Conservation (phyloP, 2,797 vertebrate genomes). For the Hippocampus kuda region DNA sequence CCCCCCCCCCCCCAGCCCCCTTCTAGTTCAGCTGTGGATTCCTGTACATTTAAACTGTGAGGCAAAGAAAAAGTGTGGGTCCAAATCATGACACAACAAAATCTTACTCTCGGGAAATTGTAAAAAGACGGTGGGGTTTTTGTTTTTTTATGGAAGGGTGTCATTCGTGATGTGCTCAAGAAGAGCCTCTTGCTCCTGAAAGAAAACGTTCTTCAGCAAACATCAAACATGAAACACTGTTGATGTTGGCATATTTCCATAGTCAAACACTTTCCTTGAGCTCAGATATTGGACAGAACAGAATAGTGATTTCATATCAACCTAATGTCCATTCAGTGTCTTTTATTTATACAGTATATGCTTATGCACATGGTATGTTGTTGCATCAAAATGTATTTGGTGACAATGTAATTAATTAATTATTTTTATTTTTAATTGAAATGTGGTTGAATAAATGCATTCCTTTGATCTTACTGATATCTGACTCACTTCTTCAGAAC, state of each 20-base stretch:
- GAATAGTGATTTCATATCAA: neutral
- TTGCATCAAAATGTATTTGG: neutral
- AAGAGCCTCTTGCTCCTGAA: neutral
- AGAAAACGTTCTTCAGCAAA: neutral
- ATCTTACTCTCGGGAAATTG: neutral
- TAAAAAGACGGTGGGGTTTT: too few species aligned
- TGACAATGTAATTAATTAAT: neutral
- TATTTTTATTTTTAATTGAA: neutral
- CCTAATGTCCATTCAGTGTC: neutral
- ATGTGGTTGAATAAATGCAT: constrained; percentile 2
- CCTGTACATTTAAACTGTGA: neutral
- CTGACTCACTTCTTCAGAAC: neutral
- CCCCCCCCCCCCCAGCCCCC: too few species aligned
- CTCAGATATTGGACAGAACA: neutral
- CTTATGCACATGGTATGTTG: neutral
- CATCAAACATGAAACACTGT: neutral
- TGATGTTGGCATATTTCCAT: neutral
- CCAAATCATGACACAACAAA: neutral
- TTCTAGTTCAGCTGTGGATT: neutral
- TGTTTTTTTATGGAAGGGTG: neutral
- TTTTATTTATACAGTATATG: neutral
- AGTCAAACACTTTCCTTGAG: neutral
- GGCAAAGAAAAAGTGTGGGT: neutral
- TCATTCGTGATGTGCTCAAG: neutral
- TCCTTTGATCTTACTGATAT: neutral